These are phyloP conservation scores for Macropodus opercularis DNA, from an alignment of 2,797 vertebrate species.

Conservation along the genomic window DNA sequence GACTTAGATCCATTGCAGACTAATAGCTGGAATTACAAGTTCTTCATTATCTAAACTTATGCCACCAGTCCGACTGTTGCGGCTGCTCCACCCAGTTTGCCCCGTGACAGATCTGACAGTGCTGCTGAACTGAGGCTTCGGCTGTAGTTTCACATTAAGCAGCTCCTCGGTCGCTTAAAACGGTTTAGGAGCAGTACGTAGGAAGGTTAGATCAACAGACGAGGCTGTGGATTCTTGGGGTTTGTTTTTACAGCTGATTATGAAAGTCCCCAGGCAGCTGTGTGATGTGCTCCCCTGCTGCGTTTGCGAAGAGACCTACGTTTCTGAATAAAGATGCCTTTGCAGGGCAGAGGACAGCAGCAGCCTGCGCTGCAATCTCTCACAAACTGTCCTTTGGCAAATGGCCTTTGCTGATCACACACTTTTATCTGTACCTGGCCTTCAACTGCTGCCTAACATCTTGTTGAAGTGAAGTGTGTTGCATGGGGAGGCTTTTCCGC, in stretches of 20 bases:
- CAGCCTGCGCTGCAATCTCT: background rate
- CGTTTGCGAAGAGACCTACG: background rate
- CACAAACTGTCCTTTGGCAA: background rate
- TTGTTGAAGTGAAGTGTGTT: no score
- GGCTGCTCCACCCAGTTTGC: no score
- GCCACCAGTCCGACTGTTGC: no score
- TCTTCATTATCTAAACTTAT: no score
- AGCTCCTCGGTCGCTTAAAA: background rate
- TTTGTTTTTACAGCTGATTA: background rate
- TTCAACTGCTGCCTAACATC: background rate
- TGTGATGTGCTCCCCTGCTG: background rate
- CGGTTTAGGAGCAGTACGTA: background rate
- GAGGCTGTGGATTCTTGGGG: background rate
- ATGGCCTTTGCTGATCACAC: background rate
- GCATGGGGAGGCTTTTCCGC: no score
- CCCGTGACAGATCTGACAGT: background rate
- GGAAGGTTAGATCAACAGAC: background rate
- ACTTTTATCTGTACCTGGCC: background rate
- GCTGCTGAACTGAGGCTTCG: background rate
- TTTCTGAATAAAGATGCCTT: background rate
- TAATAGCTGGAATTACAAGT: no score
- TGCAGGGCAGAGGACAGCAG: background rate
- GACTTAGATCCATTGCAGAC: slow-evolving; percentile 14
- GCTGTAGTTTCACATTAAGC: background rate
- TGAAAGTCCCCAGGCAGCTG: background rate